Percentiles rank a stretch among this genome's conserved stretches.
phyloP scores from a whole-genome alignment of 2,888 invertebrate genomes.

The Drosophila kokeensis region DNA sequence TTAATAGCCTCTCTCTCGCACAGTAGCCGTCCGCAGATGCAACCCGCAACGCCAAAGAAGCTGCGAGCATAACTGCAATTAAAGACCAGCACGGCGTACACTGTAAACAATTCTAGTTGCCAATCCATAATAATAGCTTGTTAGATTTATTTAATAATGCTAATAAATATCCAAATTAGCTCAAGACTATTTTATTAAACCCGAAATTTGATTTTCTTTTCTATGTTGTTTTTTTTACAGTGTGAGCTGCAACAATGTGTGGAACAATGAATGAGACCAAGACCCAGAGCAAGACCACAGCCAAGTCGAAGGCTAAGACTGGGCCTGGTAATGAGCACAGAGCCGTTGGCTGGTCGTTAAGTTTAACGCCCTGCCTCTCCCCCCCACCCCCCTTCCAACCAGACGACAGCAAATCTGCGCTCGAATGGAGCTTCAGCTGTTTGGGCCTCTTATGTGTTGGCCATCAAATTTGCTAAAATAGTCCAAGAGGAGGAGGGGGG shows the following conservation, averaged over 20 bases:
- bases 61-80: slow-evolving; percentile 45
- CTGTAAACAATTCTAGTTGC: background rate
- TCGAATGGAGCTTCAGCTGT: slow-evolving; percentile 29
- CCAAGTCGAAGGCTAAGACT: slow-evolving; percentile 6
- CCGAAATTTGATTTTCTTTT: background rate
- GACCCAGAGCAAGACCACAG: slow-evolving; percentile 4
- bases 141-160: too few species aligned
- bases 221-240: background rate
- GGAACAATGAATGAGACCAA: slow-evolving; percentile 7
- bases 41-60: slow-evolving; percentile 40
- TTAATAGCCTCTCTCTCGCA: slow-evolving; percentile 63
- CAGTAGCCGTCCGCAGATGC: slow-evolving; percentile 55
- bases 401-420: slow-evolving; percentile 38
- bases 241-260: slow-evolving; percentile 13
- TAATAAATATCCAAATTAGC: background rate
- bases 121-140: background rate
- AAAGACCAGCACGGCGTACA: slow-evolving; percentile 33
- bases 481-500: slow-evolving; percentile 21
- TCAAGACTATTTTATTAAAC: background rate
- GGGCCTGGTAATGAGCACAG: slow-evolving; percentile 43
- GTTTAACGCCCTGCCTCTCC: slow-evolving; percentile 40
- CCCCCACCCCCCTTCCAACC: background rate
- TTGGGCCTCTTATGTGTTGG: slow-evolving; percentile 56
- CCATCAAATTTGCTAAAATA: slow-evolving; percentile 63
- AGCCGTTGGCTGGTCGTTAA: slow-evolving; percentile 58